Evolutionary conservation across 2,888 invertebrate species (phyloP).

Genomic region (Oxyscelio sp.): DNA sequence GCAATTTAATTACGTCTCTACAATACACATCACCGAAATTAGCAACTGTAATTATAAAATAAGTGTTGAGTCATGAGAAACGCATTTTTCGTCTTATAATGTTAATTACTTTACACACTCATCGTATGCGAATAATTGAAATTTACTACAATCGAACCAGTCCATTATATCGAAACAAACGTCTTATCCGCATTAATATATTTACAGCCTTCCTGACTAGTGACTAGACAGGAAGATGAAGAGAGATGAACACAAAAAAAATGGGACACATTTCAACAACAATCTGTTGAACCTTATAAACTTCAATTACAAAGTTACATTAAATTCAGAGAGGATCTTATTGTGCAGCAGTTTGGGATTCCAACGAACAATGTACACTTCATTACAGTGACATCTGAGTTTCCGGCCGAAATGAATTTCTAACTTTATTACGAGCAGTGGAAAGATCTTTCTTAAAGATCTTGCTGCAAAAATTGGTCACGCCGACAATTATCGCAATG

Average conservation of each 20-base stretch:
- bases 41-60: no score
- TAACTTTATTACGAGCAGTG: constrained; percentile 38
- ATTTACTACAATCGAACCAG: constrained; percentile 12
- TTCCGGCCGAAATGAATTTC: constrained; percentile 42
- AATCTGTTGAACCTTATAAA: constrained; percentile 46
- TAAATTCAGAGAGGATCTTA: constrained; percentile 55
- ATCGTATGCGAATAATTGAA: no score
- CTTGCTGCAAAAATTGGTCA: constrained; percentile 8
- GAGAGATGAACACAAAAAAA: neutral
- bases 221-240: neutral
- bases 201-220: neutral
- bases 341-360: constrained; percentile 42
- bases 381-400: constrained; percentile 49
- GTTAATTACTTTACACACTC: no score
- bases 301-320: constrained; percentile 53
- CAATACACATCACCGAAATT: no score
- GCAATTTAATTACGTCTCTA: no score
- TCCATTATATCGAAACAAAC: constrained; percentile 23
- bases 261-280: constrained; percentile 7
- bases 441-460: constrained; percentile 36
- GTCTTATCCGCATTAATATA: constrained; percentile 23
- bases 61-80: no score
- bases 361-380: constrained; percentile 56
- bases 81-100: no score
- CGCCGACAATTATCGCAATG: constrained; percentile 32